These are phyloP conservation scores for Pantherophis alleghaniensis DNA, from an alignment of 2,797 vertebrate species.

Conservation along the genomic window DNA sequence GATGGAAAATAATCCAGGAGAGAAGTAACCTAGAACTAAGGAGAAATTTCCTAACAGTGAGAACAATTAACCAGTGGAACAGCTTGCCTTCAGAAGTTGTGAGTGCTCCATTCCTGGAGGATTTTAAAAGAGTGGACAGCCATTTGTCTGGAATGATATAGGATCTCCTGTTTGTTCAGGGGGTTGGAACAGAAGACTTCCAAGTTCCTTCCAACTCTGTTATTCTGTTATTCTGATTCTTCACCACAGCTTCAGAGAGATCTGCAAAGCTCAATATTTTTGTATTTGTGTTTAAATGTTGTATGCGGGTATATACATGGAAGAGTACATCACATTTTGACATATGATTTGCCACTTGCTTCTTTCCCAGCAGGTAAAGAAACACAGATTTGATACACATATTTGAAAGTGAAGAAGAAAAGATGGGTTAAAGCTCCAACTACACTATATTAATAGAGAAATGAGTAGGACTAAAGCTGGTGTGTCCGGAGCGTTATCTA, in stretches of 20 bases:
- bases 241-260: background rate
- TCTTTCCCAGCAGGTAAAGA: background rate
- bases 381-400: background rate
- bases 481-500: background rate
- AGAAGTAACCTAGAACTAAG: background rate
- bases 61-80: background rate
- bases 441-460: background rate
- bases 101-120: background rate
- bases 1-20: background rate
- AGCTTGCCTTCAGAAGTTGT: background rate
- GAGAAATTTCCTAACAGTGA: background rate
- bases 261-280: background rate
- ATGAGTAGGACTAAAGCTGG: background rate
- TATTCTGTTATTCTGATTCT: background rate
- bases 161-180: background rate
- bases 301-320: background rate
- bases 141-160: background rate
- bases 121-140: background rate
- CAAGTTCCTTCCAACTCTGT: background rate
- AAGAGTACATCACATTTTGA: background rate
- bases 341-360: background rate
- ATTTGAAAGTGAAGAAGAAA: background rate
- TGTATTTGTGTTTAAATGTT: background rate
- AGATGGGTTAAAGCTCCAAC: background rate
- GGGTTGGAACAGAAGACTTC: background rate